Percentiles rank a stretch among this genome's conserved stretches.
These are phyloP conservation scores for Melanostigma gelatinosum DNA, from an alignment of 2,113 vertebrate species.

Conservation along the genomic window DNA sequence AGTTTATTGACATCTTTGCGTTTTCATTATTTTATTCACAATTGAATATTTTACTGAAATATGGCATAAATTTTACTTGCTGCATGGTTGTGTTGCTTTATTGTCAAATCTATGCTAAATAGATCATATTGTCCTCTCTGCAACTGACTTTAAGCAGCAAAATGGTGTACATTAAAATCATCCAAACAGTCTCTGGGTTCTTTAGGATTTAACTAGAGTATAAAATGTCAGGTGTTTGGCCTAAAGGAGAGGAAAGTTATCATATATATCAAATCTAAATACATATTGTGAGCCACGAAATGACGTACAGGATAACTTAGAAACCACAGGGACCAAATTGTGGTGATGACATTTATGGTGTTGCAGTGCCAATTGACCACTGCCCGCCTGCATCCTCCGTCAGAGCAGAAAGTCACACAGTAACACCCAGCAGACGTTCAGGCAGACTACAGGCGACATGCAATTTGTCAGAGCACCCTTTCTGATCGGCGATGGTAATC, in stretches of 20 bases:
- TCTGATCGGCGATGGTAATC: constrained; percentile 17
- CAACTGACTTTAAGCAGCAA: not conserved
- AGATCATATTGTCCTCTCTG: not conserved
- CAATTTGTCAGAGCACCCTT: constrained; percentile 30
- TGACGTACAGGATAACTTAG: constrained; percentile 6
- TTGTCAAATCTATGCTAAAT: not conserved
- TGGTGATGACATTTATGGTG: constrained; percentile 22
- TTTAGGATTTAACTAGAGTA: not conserved
- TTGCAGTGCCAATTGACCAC: constrained; percentile 9
- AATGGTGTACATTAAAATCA: not conserved
- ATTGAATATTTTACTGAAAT: not conserved
- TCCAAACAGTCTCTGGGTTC: not conserved
- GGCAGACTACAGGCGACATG: constrained; percentile 35
- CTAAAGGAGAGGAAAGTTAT: not conserved
- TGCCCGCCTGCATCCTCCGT: not conserved
- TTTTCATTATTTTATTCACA: not conserved
- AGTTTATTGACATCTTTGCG: not conserved
- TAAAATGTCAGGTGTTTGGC: not conserved
- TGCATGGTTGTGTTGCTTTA: not conserved
- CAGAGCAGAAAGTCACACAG: constrained; percentile 9
- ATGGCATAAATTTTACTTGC: not conserved
- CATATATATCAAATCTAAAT: not conserved
- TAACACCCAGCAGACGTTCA: constrained; percentile 8
- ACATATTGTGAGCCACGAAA: not conserved
- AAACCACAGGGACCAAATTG: constrained; percentile 7